Base-by-base conservation (phyloP, 2,113 vertebrate genomes). In the Trematomus loennbergii region DNA sequence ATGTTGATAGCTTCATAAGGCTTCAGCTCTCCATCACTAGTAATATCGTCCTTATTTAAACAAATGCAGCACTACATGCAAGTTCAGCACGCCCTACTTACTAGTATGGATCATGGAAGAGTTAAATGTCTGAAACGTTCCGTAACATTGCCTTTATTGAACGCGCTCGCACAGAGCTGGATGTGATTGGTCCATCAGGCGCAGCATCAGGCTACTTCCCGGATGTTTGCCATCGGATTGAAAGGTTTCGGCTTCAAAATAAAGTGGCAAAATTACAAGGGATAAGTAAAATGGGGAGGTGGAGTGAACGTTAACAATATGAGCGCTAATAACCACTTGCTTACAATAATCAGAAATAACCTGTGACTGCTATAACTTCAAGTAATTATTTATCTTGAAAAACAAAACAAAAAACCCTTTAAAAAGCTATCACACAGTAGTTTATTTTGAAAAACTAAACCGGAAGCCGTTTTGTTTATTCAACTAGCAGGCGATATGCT, bases 371-470 rank as follows among this genome's bases (percentile, higher is more conserved):
- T 64, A 11, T 18, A 2, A 29, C 22, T 29, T 49, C 4, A 5
- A 25, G 12, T 18, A 57, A 40, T 40, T 40, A 40, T 40, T 40
- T 40, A 7, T 7, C 36, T 40, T 40, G 36, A 40, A 40, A 29
- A 40, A 40, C 8, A 40, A 40, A 40, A 40, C n/a, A 40, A 40
- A 25, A 25, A 8, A 9, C 49, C 3, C 1, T 0, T 16, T 8
- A 49, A 2, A 0, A 60, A 20, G 59, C 4, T 54, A 18, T 9
- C 2, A 54, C 20, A 10, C 10, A 12, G 1, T 8, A 16, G 0
- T 13, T 78, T 80, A 82, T 72, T 88, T 13, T 88, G 86, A 90
- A 88, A 88, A 36, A 0, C 5, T 0, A 0, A 13, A 67, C 46
- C 72, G 84, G 86, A 82, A 66, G 36, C 17, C 0, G 0, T 0